Evolutionary conservation across 2,888 invertebrate species (phyloP).

Genomic region (Marasmarcha lunaedactyla): DNA sequence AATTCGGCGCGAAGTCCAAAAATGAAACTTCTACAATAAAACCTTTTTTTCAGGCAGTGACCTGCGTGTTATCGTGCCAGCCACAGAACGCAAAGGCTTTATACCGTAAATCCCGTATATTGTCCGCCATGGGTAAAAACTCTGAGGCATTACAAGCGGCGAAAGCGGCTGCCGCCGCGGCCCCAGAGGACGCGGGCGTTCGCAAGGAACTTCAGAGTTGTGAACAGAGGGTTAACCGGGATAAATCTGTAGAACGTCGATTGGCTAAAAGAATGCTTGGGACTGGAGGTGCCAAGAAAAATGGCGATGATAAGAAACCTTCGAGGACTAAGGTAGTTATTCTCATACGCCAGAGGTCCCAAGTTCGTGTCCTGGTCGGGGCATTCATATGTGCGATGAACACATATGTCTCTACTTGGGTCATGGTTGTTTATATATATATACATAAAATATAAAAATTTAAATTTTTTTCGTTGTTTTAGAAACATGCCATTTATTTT

Average conservation of each 20-base stretch:
- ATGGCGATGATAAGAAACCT: slow-evolving; percentile 43
- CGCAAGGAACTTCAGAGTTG: slow-evolving; percentile 49
- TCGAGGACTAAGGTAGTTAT: slow-evolving; percentile 39
- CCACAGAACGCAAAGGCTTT: slow-evolving; percentile 92
- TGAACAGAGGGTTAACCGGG: slow-evolving; percentile 38
- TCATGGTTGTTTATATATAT: too few species aligned
- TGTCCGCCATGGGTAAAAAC: slow-evolving; percentile 69
- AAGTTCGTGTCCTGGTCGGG: too few species aligned
- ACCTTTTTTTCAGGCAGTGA: slow-evolving; percentile 75
- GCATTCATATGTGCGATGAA: too few species aligned
- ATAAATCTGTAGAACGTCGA: slow-evolving; percentile 57
- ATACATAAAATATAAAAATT: too few species aligned
- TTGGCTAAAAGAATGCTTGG: slow-evolving; percentile 64
- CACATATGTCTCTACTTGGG: too few species aligned
- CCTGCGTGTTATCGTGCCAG: slow-evolving; percentile 84
- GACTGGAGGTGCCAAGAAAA: slow-evolving; percentile 17
- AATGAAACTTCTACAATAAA: too few species aligned
- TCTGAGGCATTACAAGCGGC: slow-evolving; percentile 75
- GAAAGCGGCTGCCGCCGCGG: slow-evolving; percentile 41
- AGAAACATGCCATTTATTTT: too few species aligned
- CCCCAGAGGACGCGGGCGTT: slow-evolving; percentile 47
- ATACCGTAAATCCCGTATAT: slow-evolving; percentile 77
- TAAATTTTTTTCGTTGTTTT: too few species aligned
- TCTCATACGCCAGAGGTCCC: background rate
- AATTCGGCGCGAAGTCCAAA: too few species aligned